Evolutionary conservation across 2,888 invertebrate genomes (phyloP).

Genomic region (Heterodera filipjevi): DNA sequence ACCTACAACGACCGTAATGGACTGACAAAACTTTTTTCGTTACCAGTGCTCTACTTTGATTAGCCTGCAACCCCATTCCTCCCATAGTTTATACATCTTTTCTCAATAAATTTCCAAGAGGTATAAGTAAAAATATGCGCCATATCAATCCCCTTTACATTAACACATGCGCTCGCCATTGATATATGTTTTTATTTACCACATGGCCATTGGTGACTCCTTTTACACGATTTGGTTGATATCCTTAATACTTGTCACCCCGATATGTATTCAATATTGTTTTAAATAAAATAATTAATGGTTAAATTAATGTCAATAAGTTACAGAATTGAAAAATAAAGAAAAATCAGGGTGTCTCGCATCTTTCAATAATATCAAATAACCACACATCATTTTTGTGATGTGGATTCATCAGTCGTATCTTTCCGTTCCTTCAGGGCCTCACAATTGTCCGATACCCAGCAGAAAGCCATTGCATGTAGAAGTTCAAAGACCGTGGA

Average conservation of each 20-base stretch:
- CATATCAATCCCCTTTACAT: not conserved
- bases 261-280: slow-evolving; percentile 23
- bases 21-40: too few species aligned
- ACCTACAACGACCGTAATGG: too few species aligned
- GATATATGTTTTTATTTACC: slow-evolving; percentile 20
- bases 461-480: not conserved
- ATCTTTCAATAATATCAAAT: not conserved
- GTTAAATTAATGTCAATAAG: not conserved
- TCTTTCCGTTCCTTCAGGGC: not conserved
- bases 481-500: not conserved
- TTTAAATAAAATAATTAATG: slow-evolving; percentile 5
- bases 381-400: not conserved
- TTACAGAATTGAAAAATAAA: slow-evolving; percentile 1
- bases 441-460: not conserved
- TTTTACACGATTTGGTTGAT: slow-evolving; percentile 2
- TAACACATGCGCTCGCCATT: slow-evolving; percentile 7
- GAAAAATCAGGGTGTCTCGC: not conserved
- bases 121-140: not conserved
- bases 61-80: not conserved
- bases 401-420: not conserved
- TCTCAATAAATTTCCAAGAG: slow-evolving; percentile 11
- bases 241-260: not conserved
- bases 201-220: not conserved
- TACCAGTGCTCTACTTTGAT: slow-evolving; percentile 24
- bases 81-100: not conserved